Evolutionary conservation across 2,888 invertebrate species (phyloP).

Genomic region (Pterostichus niger): DNA sequence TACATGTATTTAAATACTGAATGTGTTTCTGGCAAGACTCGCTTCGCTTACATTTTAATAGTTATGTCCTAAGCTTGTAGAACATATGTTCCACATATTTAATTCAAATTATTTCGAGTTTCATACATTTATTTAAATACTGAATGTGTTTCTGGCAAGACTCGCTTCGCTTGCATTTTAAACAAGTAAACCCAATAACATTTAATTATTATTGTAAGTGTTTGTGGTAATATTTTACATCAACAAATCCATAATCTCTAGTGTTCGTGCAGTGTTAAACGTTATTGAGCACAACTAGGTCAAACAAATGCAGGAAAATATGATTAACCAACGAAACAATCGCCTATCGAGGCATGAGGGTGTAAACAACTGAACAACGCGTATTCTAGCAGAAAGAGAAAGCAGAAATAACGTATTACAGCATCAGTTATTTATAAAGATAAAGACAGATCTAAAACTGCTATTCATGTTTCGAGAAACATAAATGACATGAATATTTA

Average conservation of each 20-base stretch:
- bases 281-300: constrained; percentile 35
- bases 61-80: too few relatives aligned
- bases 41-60: too few relatives aligned
- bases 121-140: too few relatives aligned
- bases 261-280: not conserved
- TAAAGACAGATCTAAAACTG: not conserved
- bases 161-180: too few relatives aligned
- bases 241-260: too few relatives aligned
- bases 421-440: not conserved
- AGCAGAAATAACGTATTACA: constrained; percentile 21
- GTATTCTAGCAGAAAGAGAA: constrained; percentile 30
- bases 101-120: too few relatives aligned
- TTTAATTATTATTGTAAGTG: too few relatives aligned
- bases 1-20: too few relatives aligned
- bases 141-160: too few relatives aligned
- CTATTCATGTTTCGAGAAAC: not conserved
- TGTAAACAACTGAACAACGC: constrained; percentile 30
- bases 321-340: constrained; percentile 40
- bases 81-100: too few relatives aligned
- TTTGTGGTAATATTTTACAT: not conserved
- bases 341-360: constrained; percentile 40
- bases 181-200: too few relatives aligned
- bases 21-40: too few relatives aligned
- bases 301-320: constrained; percentile 46
- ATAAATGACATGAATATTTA: constrained; percentile 19